Evolutionary conservation across 2,888 invertebrate genomes (phyloP), one percentile per base, ranked within the genome.

Genomic region (Strigamia transsilvanica): DNA sequence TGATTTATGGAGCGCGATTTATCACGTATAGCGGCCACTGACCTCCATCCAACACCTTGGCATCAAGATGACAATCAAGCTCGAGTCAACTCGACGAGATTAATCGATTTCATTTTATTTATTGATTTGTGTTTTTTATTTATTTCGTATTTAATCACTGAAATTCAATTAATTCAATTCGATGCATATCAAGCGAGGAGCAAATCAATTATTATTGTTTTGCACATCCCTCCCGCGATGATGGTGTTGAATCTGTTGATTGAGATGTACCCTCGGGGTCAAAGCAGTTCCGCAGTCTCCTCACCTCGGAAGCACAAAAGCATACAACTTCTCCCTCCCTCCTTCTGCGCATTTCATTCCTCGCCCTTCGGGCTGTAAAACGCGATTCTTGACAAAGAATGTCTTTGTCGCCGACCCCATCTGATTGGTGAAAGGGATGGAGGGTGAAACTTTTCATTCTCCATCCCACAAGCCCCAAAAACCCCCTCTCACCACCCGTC

Each of bases 1-100:
- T 73, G 73, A 73, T 73, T 73, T 73, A 73, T 73, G 73, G 73
- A 73, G 73, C 73, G 73, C 73, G 73, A 73, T 73, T 73, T 73
- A 73, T 73, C 73, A 73, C 73, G 73, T 73, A 15, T n/a, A 73
- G 73, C 73, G 73, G 73, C 73, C 73, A 73, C 27, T 73, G 73
- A 73, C 73, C 73, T 73, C 38, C 73, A 73, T 66, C 66, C 73
- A 73, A 73, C 73, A 73, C 73, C 73, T 73, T 73, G 27, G 32
- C 73, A 32, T 27, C 73, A 73, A 73, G 73, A 73, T 73, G 73
- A 15, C 73, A 73, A 73, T 73, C 73, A 73, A 73, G 73, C 56
- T 27, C 12, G 32, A 23, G 23, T 73, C 73, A 73, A 73, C 13
- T 73, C 56, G 18, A 56, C 56, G n/a, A 2, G 73, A 73, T 73